Conservation (phyloP, 1,140 invertebrate species). For the Aphelinus atriplicis region DNA sequence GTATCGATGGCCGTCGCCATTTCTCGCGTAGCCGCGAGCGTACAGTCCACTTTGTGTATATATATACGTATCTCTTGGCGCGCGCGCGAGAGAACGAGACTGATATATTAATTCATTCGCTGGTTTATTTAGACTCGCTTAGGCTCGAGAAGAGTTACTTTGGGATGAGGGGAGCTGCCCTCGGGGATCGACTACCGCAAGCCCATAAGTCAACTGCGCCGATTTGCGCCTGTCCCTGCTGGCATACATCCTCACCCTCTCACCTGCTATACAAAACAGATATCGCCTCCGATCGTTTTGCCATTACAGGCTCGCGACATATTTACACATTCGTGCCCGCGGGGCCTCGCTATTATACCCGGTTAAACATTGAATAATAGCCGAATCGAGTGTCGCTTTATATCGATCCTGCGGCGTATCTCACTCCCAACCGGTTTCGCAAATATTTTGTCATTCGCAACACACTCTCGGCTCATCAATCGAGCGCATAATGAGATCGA, state of each 20-base stretch:
- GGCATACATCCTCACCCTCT: neutral
- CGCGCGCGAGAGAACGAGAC: neutral
- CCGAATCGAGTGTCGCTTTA: too few species aligned
- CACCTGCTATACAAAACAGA: too few species aligned
- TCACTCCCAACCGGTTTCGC: neutral
- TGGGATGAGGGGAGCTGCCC: slow-evolving; percentile 20
- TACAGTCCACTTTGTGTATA: too few species aligned
- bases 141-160: neutral
- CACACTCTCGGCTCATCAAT: too few species aligned
- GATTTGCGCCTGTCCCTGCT: neutral
- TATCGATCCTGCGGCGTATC: too few species aligned
- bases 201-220: neutral
- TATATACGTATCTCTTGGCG: neutral
- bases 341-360: too few species aligned
- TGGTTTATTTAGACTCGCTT: slow-evolving; percentile 55
- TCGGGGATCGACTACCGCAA: slow-evolving; percentile 26
- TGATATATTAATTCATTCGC: slow-evolving; percentile 63
- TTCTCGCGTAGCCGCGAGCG: neutral
- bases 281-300: too few species aligned
- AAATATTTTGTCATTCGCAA: neutral
- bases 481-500: neutral
- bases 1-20: neutral
- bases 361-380: too few species aligned
- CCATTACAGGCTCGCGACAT: too few species aligned
- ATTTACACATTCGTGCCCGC: too few species aligned